Base-by-base conservation (phyloP, 2,113 vertebrate genomes). In the Leucopternis melanops region DNA sequence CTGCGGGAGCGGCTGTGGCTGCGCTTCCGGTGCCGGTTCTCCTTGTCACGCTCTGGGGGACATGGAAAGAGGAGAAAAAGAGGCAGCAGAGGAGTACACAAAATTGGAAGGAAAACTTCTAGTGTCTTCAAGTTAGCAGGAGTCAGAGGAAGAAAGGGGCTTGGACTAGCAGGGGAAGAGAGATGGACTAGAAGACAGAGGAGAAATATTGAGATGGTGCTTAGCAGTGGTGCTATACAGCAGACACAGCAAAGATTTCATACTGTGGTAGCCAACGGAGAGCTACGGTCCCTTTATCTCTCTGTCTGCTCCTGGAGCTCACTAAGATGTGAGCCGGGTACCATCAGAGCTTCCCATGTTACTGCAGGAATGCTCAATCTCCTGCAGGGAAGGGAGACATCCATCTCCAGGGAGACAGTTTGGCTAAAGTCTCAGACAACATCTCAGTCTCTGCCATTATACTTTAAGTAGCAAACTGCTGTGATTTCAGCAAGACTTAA, bases 401-500 rank as follows among this genome's bases (percentile, higher is more conserved):
- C 38, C 55, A 84, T 92, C 72, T 93, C 88, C 75, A 92, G 59
- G 73, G 92, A 94, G 83, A 79, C 77, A 44, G 83, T 34, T 61
- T 72, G 80, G 65, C 66, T 78, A 29, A 94, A 92, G n/a, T 11
- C 69, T 90, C 82, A 71, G 58, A 78, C 82, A 93, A 11, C 61
- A 34, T 82, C 86, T 72, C 40, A 17, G 44, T 17, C 31, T 78
- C 88, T 91, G 69, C 36, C 13, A 31, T 92, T 84, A 63, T 40
- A 18, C 27, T 73, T 61, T 52, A 75, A 81, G 73, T 26, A 89
- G 70, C 29, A 94, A 96, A 77, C 55, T 69, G 52, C 80, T 82
- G 61, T 79, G 77, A 89, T 89, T 94, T 97, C 83, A 94, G 86
- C 32, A 75, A 79, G 57, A 23, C 61, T 95, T 81, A 69, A 23